Conservation (phyloP, 2,888 invertebrate genomes). For the Patella pellucida region DNA sequence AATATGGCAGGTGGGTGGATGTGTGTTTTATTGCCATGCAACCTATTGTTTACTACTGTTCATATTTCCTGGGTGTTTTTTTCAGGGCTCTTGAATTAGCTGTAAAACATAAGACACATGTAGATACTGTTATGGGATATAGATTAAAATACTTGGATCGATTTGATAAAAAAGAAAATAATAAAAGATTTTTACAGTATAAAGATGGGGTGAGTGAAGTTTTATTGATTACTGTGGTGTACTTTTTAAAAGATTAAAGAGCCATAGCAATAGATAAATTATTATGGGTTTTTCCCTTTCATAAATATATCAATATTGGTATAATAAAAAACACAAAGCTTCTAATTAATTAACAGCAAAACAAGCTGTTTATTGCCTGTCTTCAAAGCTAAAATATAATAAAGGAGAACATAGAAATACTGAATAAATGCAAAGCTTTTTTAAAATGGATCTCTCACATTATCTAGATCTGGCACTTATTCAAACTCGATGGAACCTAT, state of each 20-base stretch:
- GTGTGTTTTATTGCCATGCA: too few species aligned
- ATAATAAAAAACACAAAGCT: background rate
- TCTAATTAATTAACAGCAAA: background rate
- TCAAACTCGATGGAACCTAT: too few species aligned
- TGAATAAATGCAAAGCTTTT: too few species aligned
- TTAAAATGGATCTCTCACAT: too few species aligned
- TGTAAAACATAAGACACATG: slow-evolving; percentile 80
- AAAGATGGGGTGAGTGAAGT: slow-evolving; percentile 64
- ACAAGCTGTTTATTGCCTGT: background rate
- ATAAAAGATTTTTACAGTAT: slow-evolving; percentile 69
- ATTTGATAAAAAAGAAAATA: slow-evolving; percentile 72
- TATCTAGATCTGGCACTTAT: too few species aligned
- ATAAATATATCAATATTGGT: too few species aligned
- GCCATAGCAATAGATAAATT: background rate
- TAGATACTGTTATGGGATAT: slow-evolving; percentile 81
- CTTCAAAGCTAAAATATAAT: too few species aligned
- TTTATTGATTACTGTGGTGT: too few species aligned
- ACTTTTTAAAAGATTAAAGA: too few species aligned
- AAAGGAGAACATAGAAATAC: too few species aligned
- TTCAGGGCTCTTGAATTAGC: slow-evolving; percentile 82
- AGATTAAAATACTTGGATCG: slow-evolving; percentile 78
- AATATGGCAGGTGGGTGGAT: too few species aligned
- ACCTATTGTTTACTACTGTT: too few species aligned
- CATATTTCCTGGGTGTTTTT: background rate
- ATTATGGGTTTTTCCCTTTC: background rate